phyloP scores from a whole-genome alignment of 1,140 invertebrate species.

The Triops cancriformis region DNA sequence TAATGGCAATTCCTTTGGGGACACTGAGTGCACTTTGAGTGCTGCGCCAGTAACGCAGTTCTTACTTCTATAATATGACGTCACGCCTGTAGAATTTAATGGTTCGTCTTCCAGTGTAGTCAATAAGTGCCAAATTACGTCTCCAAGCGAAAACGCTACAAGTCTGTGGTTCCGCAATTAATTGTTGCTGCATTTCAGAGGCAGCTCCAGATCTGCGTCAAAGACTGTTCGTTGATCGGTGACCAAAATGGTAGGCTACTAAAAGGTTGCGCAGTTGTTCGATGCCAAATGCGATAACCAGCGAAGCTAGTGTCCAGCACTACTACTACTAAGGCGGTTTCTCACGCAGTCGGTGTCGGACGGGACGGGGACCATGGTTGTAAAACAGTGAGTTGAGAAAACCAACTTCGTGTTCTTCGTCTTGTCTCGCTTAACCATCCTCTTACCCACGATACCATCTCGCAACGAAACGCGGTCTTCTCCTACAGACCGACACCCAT shows the following conservation, averaged over 20 bases:
- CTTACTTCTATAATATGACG: too few species aligned
- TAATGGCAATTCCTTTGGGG: too few species aligned
- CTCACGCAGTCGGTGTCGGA: constrained; percentile 11
- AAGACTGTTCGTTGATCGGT: neutral
- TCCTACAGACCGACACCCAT: neutral
- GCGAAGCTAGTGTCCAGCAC: neutral
- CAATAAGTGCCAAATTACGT: too few species aligned
- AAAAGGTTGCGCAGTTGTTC: constrained; percentile 3
- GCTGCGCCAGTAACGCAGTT: too few species aligned
- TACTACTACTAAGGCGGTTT: neutral
- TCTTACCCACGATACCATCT: neutral
- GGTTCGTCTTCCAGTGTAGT: too few species aligned
- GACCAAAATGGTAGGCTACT: neutral
- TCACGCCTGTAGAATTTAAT: too few species aligned
- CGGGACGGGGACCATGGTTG: constrained; percentile 1
- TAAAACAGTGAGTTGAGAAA: constrained; percentile 14
- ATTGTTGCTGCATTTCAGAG: neutral
- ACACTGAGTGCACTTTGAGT: too few species aligned
- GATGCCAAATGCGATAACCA: constrained; percentile 3
- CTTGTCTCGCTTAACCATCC: constrained; percentile 9
- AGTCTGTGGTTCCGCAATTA: neutral
- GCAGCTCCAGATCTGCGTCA: too few species aligned
- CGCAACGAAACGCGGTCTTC: neutral
- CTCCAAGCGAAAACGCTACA: too few species aligned
- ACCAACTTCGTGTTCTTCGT: constrained; percentile 9